Conservation (phyloP, 2,113 vertebrate species). For the Barnardius zonarius region DNA sequence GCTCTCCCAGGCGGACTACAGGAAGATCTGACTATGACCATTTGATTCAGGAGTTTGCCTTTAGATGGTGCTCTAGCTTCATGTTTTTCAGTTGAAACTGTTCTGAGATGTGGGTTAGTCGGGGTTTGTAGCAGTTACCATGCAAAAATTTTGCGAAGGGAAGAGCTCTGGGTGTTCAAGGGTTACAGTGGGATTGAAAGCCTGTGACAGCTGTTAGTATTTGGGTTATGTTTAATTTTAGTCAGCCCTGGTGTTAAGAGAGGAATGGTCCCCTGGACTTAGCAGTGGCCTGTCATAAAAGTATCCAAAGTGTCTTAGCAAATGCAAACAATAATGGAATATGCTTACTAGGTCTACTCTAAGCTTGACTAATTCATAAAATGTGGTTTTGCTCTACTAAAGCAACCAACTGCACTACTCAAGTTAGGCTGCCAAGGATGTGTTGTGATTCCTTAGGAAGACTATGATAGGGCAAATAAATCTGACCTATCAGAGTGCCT, state of each 20-base stretch:
- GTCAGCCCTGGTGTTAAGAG: background rate
- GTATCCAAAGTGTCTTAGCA: background rate
- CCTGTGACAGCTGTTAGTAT: background rate
- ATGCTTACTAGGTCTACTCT: background rate
- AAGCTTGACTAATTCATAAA: background rate
- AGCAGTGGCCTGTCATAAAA: background rate
- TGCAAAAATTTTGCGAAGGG: background rate
- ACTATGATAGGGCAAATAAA: background rate
- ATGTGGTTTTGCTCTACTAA: background rate
- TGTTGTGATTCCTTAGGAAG: background rate
- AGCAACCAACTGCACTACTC: background rate
- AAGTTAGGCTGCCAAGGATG: background rate
- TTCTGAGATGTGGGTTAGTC: background rate
- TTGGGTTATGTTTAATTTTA: background rate
- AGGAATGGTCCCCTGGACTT: background rate
- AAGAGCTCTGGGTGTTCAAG: background rate
- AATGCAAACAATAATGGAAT: background rate
- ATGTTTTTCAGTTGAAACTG: background rate
- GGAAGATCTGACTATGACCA: background rate
- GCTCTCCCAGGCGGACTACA: background rate
- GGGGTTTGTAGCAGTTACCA: background rate
- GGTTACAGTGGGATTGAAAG: background rate
- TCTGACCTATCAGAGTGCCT: background rate
- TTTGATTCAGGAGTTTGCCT: background rate
- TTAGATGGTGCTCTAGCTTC: conserved; percentile 45